phyloP scores from a whole-genome alignment of 2,113 vertebrate species.

The Polypterus senegalus region DNA sequence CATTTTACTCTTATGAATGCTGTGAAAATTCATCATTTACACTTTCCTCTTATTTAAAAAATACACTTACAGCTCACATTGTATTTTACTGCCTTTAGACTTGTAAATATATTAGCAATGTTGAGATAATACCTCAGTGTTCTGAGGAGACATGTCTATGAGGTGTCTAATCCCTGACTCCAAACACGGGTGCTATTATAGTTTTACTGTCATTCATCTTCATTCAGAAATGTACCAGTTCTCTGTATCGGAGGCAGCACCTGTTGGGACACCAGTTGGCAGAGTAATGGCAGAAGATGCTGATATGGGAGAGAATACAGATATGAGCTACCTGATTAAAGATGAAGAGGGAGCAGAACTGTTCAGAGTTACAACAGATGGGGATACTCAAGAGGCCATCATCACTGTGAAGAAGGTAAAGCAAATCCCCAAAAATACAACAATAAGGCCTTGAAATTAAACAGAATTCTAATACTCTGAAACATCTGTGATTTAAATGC shows the following conservation, averaged over 20 bases:
- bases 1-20: no score
- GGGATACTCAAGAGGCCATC: conserved; percentile 80
- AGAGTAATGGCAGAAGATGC: conserved; percentile 82
- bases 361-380: conserved; percentile 81
- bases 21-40: no score
- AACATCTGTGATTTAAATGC: no score
- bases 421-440: no score
- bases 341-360: conserved; percentile 65
- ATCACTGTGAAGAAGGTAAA: conserved; percentile 76
- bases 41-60: no score
- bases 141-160: background rate
- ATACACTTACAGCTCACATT: no score
- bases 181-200: background rate
- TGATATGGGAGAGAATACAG: conserved; percentile 89
- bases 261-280: conserved; percentile 72
- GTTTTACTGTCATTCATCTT: background rate
- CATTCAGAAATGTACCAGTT: conserved; percentile 91
- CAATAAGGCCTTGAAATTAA: no score
- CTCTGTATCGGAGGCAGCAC: conserved; percentile 69
- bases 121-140: background rate
- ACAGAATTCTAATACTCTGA: no score
- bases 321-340: conserved; percentile 88
- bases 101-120: no score
- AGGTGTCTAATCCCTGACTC: background rate
- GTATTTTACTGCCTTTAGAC: no score